Base-by-base conservation (phyloP, 1,140 invertebrate species). In the Dreissena polymorpha region DNA sequence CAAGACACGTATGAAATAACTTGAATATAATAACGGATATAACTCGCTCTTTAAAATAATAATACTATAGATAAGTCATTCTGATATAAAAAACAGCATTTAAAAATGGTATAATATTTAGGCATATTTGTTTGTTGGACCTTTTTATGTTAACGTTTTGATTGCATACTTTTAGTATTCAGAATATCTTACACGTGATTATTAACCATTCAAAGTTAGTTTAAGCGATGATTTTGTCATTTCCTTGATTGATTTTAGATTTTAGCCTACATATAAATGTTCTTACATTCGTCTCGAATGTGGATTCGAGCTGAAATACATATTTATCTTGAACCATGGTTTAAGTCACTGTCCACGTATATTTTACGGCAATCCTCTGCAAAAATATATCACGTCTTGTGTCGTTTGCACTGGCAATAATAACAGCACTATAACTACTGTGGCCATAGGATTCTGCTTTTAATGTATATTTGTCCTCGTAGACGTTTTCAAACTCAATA, bases 351-450 rank as follows among this genome's bases (percentile, higher is more conserved):
- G 70, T 75, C 83, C 85, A 88, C 14, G 76, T 85, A 75, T 85
- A 87, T 13, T 85, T 86, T 12, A 88, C 87, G 29, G 87, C 82
- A 7, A 82, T 80, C 64, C 87, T 50, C 69, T 88, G 84, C n/a
- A 88, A 57, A 60, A 88, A 88, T n/a, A 88, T 84, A 25, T 72
- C 83, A 14, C 84, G 29, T n/a, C 70, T 55, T 25, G 68, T 78
- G 10, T 75, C 53, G 12, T 73, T 64, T 3, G 68, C 14, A 10
- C 75, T 82, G 0, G 83, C 85, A 18, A 85, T 57, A 55, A 86
- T 84, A 10, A 88, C 77, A n/a, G 57, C 27, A 53, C 51, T 55
- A 64, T 86, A 84, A 18, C 78, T 50, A 0, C 51, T 51, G 76
- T 88, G 87, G 18, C 78, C 74, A 27, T 84, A 73, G 63, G 82